A percentile compares a stretch with the other conserved stretches of the same genome.
phyloP scores from a whole-genome alignment of 30 jellyfish, hydroid and myxozoan species.

The Mastigias papua region DNA sequence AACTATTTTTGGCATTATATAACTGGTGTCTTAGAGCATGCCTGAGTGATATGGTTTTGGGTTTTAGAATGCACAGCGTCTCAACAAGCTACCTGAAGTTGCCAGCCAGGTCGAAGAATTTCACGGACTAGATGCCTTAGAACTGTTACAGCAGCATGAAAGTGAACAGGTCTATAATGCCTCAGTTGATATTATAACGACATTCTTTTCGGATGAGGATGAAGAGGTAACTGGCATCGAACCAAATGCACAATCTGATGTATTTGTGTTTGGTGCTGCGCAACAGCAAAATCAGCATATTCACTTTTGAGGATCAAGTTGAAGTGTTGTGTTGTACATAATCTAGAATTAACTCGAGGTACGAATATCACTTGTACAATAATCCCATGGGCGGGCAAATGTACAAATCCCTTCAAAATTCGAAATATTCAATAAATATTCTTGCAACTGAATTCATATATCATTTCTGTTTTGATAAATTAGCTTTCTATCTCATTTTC shows the following conservation, averaged over 20 bases:
- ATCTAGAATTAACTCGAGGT: neutral
- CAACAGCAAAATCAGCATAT: constrained; percentile 64
- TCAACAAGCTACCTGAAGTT: constrained; percentile 67
- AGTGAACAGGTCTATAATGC: constrained; percentile 88
- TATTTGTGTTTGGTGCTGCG: constrained; percentile 57
- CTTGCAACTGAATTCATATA: neutral
- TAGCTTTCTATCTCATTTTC: neutral
- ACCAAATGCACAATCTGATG: constrained; percentile 75
- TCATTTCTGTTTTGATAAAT: neutral
- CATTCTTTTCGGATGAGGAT: constrained; percentile 77
- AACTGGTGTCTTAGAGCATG: too few species aligned
- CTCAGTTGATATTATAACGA: constrained; percentile 75
- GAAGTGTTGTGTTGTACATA: neutral
- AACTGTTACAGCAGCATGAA: constrained; percentile 82
- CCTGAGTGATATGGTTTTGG: too few species aligned
- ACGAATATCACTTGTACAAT: neutral
- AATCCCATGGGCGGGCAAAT: constrained; percentile 8
- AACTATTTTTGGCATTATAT: too few species aligned
- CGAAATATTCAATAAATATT: neutral
- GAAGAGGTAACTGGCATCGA: constrained; percentile 78
- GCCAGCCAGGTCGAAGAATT: constrained; percentile 83
- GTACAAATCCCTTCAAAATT: constrained; percentile 15
- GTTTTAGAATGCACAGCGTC: constrained; percentile 85
- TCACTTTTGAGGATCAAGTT: constrained; percentile 23
- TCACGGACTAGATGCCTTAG: constrained; percentile 89